A percentile compares a stretch with the other conserved stretches of the same genome.
Evolutionary conservation across 1,140 invertebrate genomes (phyloP).

Genomic region (Venustaconcha ellipsiformis): DNA sequence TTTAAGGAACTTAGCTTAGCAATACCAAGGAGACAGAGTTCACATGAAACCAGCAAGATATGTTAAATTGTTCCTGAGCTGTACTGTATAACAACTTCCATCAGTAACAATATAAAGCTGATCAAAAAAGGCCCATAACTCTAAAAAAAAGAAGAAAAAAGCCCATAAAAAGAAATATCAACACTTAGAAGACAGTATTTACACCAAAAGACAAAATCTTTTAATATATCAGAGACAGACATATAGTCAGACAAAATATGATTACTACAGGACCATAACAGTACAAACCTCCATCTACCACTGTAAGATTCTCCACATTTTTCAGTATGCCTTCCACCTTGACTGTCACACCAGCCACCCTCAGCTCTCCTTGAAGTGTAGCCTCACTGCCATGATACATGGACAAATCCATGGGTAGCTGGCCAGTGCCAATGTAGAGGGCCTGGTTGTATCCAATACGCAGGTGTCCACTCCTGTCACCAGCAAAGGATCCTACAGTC

Average conservation of each 20-base stretch:
- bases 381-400: conserved; percentile 48
- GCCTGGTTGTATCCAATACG: conserved; percentile 57
- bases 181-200: neutral
- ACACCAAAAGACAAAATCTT: neutral
- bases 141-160: neutral
- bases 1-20: too few relatives aligned
- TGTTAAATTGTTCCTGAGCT: too few relatives aligned
- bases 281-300: conserved; percentile 52
- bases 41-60: too few relatives aligned
- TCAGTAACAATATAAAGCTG: neutral
- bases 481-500: conserved; percentile 33
- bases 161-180: neutral
- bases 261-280: neutral
- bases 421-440: conserved; percentile 48
- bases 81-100: neutral
- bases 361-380: conserved; percentile 51
- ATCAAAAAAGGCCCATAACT: neutral
- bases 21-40: too few relatives aligned
- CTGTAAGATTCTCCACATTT: conserved; percentile 57
- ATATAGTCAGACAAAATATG: too few relatives aligned
- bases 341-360: conserved; percentile 51
- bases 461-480: conserved; percentile 53
- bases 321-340: conserved; percentile 50
- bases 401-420: conserved; percentile 45
- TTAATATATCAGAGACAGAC: too few relatives aligned